Evolutionary conservation across 2,797 vertebrate species (phyloP).

Genomic region (Semotilus atromaculatus): DNA sequence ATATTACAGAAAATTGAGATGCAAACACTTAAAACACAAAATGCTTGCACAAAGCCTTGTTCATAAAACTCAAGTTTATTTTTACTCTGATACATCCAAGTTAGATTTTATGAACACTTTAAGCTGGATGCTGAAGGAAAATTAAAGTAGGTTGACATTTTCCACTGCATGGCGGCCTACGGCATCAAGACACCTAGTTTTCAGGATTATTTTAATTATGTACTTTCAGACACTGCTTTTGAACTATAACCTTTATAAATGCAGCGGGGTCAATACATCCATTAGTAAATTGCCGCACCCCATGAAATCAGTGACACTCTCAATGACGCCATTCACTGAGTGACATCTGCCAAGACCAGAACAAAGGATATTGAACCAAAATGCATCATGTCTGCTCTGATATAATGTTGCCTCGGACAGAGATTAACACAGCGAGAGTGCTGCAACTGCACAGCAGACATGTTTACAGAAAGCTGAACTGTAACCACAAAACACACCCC

Average conservation of each 20-base stretch:
- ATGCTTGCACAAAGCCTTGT: not conserved
- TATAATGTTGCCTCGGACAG: not conserved
- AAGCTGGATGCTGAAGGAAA: not conserved
- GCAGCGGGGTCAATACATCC: not conserved
- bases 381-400: not conserved
- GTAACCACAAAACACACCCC: constrained; percentile 67
- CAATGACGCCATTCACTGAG: constrained; percentile 2
- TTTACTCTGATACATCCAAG: not conserved
- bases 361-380: not conserved
- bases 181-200: constrained; percentile 2
- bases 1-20: not conserved
- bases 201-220: not conserved
- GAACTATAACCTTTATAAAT: not conserved
- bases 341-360: constrained; percentile 19
- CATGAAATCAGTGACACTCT: not conserved
- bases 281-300: not conserved
- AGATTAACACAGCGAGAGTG: constrained; percentile 5
- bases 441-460: constrained; percentile 55
- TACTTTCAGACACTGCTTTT: not conserved
- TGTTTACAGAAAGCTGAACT: constrained; percentile 65
- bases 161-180: not conserved
- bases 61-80: not conserved
- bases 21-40: not conserved
- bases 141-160: constrained; percentile 9
- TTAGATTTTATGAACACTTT: not conserved